Evolutionary conservation across 2,113 vertebrate genomes (phyloP), one percentile per base, ranked within the genome.

Genomic region (Gracilinanus agilis): DNA sequence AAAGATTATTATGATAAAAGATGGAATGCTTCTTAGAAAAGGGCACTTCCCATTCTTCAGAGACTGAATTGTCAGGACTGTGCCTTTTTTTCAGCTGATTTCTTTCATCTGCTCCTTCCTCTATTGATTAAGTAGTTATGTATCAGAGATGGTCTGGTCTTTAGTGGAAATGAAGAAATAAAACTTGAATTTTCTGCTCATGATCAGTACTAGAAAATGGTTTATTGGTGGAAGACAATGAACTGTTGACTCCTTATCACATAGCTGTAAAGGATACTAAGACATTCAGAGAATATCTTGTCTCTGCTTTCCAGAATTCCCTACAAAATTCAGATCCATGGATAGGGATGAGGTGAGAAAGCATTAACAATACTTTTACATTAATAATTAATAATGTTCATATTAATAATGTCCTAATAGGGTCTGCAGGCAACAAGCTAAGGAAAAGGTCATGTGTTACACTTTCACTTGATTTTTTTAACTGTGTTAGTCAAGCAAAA

Each of bases 231-330:
- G 96, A 95, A 92, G 93, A 55, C 91, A 10, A 25, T 49, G 90
- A 92, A 44, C 25, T 91, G 23, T 92, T 95, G 90, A 93, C 93
- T 94, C 75, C 93, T 53, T 96, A 93, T 94, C 92, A 91, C 49
- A 54, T 12, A 16, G 88, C 95, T 96, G 11, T 44, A 58, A 54
- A 90, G 40, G 92, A 95, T 94, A 97, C 92, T 92, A 90, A 89
- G 90, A 97, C 96, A 92, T 93, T 92, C 93, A 67, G 53, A 54
- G 93, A 96, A 95, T 53, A 24, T 29, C 40, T 27, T 24, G 16
- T 55, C 23, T 27, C 49, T 94, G 29, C 23, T 93, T 96, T 93
- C 75, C 90, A 54, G 92, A 9, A 27, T 58, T 58, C 25, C 27
- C 24, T 58, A 8, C 24, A 58, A 58, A 58, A 58, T 58, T 58